Evolutionary conservation across 1,140 invertebrate species (phyloP), one percentile per base, ranked within the genome.

Genomic region (Cyclargus thomasi): DNA sequence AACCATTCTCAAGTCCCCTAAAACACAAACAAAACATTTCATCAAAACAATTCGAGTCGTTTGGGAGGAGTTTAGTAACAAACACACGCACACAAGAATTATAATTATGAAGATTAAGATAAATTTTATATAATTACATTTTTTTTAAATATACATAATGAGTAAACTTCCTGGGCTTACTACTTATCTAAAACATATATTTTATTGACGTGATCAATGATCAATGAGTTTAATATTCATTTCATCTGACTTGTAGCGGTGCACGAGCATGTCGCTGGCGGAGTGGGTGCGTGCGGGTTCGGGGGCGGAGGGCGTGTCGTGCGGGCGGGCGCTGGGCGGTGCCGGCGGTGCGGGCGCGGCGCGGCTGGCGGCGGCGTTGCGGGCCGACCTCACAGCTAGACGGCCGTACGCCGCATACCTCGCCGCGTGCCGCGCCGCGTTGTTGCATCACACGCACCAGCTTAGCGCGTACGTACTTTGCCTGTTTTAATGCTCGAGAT

Each of bases 341-440:
- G 74, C 73, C 20, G 70, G 72, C 18, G 71, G 74, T 20, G 68
- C 70, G 36, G 64, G 76, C 22, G 70, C 69, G 10, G 73, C 74
- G 7, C 77, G 85, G 1, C 74, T 83, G 14, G 79, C 82, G 14
- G 79, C 82, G 10, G 81, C 88, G 21, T 70, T 91, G 70, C 74
- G 85, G 11, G 79, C 83, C 8, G 86, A 90, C 67, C 75, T 86
- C 6, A 79, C 78, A 10, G 81, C 82, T 17, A 71, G 86, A 7
- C 70, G 84, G 1, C 93, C 94, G 35, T 97, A 96, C 80, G 92
- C 95, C 21, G 92, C 94, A 1, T 97, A 97, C 85, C 88, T 97
- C 59, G 92, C 95, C 47, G 90, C 94, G 62, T 95, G 94, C 79
- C 90, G 94, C 47, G 93, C 95, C 70, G 93, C 94, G 3, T 86